phyloP scores from a whole-genome alignment of 2,797 vertebrate species.

The Sarcoramphus papa region DNA sequence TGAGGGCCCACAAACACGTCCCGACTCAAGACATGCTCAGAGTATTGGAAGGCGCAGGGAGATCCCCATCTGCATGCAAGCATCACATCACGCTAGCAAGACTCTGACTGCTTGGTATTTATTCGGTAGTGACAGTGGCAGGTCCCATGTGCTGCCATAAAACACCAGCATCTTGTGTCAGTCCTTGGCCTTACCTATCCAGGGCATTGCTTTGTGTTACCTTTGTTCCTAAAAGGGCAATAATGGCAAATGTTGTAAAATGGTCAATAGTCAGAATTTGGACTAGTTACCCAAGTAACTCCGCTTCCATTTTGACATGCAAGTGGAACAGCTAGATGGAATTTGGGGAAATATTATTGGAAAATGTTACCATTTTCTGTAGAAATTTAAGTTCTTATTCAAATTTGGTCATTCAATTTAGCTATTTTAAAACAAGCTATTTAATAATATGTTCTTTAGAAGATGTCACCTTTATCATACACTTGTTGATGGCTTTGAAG shows the following conservation, averaged over 20 bases:
- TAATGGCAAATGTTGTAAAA: background rate
- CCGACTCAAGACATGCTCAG: fast-evolving
- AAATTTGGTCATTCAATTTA: background rate
- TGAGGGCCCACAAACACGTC: background rate
- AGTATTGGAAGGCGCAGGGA: background rate
- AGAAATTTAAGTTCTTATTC: background rate
- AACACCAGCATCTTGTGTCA: background rate
- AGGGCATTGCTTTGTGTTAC: too few species aligned
- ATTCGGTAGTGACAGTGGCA: background rate
- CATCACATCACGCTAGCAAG: background rate
- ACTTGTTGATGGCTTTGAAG: background rate
- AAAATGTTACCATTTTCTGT: background rate
- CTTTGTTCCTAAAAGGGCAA: background rate
- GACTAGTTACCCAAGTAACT: background rate
- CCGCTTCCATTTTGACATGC: background rate
- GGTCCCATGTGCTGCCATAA: background rate
- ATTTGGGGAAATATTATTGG: background rate
- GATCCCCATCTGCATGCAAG: background rate
- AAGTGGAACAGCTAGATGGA: background rate
- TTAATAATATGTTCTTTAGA: background rate
- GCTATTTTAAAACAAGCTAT: background rate
- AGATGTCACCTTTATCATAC: background rate
- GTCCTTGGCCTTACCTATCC: background rate
- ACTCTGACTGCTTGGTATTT: background rate
- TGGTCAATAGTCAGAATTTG: background rate